Conservation (phyloP, 92 coral and sea anemone species). For the Actinostola sp. region DNA sequence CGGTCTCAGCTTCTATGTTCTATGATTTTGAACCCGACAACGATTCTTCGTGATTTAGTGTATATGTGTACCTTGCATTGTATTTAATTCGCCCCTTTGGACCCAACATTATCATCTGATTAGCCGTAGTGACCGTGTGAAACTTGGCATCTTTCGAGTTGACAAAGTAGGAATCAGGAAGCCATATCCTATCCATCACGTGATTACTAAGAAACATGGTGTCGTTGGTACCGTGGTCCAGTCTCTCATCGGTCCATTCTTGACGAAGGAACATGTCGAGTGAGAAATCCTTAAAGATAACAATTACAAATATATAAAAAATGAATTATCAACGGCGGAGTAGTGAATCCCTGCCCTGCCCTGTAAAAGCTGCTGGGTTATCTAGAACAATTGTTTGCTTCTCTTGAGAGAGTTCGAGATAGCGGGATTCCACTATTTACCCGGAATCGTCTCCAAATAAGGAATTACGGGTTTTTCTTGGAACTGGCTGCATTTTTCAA, state of each 20-base stretch:
- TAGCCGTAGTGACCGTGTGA: conserved; percentile 68
- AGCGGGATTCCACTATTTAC: too few species aligned
- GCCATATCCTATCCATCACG: conserved; percentile 65
- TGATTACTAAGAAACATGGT: conserved; percentile 60
- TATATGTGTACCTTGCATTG: conserved; percentile 54
- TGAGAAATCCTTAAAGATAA: conserved; percentile 76
- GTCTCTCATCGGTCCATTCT: conserved; percentile 72
- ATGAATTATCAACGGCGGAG: too few species aligned
- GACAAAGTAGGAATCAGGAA: conserved; percentile 77
- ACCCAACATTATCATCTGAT: conserved; percentile 66
- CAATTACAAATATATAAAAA: too few species aligned
- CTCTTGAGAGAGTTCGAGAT: too few species aligned
- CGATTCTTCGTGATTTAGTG: neutral
- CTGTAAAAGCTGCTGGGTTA: too few species aligned
- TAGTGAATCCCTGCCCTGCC: too few species aligned
- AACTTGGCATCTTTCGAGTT: conserved; percentile 74
- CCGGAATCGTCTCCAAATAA: too few species aligned
- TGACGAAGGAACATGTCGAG: conserved; percentile 74
- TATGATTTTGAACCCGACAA: too few species aligned
- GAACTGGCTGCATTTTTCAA: too few species aligned
- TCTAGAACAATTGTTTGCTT: too few species aligned
- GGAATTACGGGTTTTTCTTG: too few species aligned
- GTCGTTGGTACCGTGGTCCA: conserved; percentile 59
- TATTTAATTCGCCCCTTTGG: conserved; percentile 63
- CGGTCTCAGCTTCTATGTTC: too few species aligned